Conservation (phyloP, 2,888 invertebrate species). For the Lycophotia porphyrea region DNA sequence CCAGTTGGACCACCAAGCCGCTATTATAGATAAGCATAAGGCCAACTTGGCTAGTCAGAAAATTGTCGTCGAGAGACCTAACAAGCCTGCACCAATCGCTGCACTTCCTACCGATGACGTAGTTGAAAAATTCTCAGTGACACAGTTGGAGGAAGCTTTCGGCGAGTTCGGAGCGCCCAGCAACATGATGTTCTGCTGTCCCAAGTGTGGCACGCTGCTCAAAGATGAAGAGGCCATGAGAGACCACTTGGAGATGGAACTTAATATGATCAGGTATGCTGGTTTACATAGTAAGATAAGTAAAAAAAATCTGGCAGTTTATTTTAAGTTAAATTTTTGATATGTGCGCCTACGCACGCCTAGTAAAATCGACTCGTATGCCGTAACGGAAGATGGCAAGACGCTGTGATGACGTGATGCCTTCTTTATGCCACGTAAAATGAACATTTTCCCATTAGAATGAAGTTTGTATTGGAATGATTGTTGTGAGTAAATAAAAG, state of each 20-base stretch:
- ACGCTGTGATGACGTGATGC: too few relatives aligned
- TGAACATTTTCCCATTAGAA: too few relatives aligned
- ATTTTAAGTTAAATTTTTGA: too few relatives aligned
- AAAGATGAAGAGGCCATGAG: constrained; percentile 77
- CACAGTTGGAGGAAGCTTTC: constrained; percentile 77
- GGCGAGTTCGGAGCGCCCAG: constrained; percentile 77
- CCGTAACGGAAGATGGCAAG: too few relatives aligned
- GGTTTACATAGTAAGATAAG: neutral
- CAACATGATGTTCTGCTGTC: constrained; percentile 76
- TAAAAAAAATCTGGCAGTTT: neutral
- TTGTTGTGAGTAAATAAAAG: too few relatives aligned
- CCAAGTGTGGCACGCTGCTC: constrained; percentile 76
- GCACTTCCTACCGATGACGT: constrained; percentile 7
- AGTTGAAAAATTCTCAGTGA: constrained; percentile 47
- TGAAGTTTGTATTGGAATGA: too few relatives aligned
- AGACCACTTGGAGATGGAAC: constrained; percentile 83
- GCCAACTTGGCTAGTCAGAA: constrained; percentile 75
- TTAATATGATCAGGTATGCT: constrained; percentile 83
- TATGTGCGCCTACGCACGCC: too few relatives aligned
- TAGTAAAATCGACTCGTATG: too few relatives aligned
- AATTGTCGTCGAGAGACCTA: constrained; percentile 61
- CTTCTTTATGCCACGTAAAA: too few relatives aligned
- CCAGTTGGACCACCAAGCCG: constrained; percentile 78
- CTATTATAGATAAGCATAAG: constrained; percentile 74
- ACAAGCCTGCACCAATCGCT: constrained; percentile 34